phyloP scores from a whole-genome alignment of 2,797 vertebrate species.

The Peromyscus eremicus region DNA sequence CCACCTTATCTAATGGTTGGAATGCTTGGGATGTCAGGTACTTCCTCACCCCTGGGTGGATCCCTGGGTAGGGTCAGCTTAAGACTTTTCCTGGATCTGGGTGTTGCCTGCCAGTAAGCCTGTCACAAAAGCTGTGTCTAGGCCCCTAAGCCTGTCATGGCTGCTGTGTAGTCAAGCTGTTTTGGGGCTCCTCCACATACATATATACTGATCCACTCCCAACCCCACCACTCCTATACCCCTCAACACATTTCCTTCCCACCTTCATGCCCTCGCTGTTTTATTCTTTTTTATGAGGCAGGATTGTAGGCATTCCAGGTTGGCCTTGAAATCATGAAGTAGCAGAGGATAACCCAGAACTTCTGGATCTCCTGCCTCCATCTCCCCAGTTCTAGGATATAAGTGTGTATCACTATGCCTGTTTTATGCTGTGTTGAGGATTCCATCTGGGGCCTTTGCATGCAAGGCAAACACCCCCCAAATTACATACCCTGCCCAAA shows the following conservation, averaged over 20 bases:
- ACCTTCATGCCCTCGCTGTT: neutral
- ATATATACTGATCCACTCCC: neutral
- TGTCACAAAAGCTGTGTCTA: too few relatives aligned
- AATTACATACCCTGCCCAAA: neutral
- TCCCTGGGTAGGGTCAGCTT: too few relatives aligned
- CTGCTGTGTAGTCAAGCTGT: too few relatives aligned
- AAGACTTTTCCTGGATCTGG: too few relatives aligned
- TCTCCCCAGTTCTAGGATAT: neutral
- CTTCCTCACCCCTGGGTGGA: too few relatives aligned
- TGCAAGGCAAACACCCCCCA: neutral
- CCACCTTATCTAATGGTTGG: too few relatives aligned
- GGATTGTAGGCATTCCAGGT: neutral
- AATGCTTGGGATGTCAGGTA: too few relatives aligned
- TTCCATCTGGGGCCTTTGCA: neutral
- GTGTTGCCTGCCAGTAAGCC: too few relatives aligned
- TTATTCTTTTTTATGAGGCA: neutral
- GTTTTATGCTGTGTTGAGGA: neutral
- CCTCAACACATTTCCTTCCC: neutral
- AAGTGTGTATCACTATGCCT: neutral
- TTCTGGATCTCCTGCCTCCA: neutral
- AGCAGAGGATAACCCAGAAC: neutral
- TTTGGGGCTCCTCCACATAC: too few relatives aligned
- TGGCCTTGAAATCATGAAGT: neutral
- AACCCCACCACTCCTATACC: neutral
- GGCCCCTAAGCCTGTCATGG: too few relatives aligned